These are phyloP conservation scores for Siphlonurus alternatus DNA, from an alignment of 2,888 invertebrate genomes.

Conservation along the genomic window DNA sequence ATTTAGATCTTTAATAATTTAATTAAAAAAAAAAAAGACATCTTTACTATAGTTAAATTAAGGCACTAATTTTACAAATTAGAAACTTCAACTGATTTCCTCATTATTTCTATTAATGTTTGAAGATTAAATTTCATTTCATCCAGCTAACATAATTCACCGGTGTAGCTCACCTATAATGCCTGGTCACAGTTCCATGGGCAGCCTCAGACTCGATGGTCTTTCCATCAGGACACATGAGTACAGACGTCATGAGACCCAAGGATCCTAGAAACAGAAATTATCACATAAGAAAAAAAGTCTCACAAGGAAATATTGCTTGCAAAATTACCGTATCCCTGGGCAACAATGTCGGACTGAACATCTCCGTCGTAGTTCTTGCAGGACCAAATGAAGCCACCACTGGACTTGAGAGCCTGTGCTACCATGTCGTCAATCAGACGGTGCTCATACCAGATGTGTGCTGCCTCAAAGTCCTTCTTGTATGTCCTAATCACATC, in stretches of 20 bases:
- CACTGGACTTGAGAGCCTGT: constrained; percentile 62
- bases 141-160: no score
- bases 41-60: no score
- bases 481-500: constrained; percentile 42
- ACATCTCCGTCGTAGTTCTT: constrained; percentile 91
- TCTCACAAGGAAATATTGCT: background rate
- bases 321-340: constrained; percentile 33
- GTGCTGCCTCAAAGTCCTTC: constrained; percentile 50
- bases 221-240: constrained; percentile 75
- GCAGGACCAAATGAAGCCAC: constrained; percentile 84
- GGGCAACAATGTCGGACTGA: constrained; percentile 76
- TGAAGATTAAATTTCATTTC: no score
- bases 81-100: no score
- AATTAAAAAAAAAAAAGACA: no score
- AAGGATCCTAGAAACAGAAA: constrained; percentile 42
- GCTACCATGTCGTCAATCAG: constrained; percentile 89
- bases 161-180: constrained; percentile 39
- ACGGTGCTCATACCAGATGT: constrained; percentile 83
- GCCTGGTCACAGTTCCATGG: constrained; percentile 80
- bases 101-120: no score
- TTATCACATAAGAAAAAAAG: background rate
- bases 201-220: constrained; percentile 85
- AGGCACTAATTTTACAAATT: no score
- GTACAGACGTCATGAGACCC: constrained; percentile 81
- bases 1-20: no score